These are phyloP conservation scores for Hassar affinis DNA, from an alignment of 2,113 vertebrate species.

Conservation along the genomic window DNA sequence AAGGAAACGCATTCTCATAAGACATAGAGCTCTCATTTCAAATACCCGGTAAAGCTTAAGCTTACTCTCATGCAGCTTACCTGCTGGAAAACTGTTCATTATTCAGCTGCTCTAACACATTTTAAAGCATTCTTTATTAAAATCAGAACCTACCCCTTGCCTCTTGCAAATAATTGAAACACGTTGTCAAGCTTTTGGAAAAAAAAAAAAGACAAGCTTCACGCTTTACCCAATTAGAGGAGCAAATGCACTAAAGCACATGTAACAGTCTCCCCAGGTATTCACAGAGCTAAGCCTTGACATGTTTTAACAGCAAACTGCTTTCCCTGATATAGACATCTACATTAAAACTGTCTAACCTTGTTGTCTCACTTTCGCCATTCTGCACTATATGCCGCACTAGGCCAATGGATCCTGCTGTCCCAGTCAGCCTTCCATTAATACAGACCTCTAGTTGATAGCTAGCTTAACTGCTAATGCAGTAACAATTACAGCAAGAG, in stretches of 20 bases:
- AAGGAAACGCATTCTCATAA: neutral
- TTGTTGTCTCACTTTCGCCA: neutral
- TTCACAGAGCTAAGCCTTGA: neutral
- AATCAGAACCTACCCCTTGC: neutral
- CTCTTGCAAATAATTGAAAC: neutral
- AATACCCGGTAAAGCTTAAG: neutral
- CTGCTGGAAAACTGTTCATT: neutral
- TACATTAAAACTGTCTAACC: constrained; percentile 10
- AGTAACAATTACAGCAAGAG: neutral
- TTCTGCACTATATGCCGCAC: neutral
- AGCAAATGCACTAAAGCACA: neutral
- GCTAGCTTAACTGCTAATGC: constrained; percentile 1
- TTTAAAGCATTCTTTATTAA: neutral
- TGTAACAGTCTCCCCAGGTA: neutral
- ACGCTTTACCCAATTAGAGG: constrained; percentile 7
- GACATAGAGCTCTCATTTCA: neutral
- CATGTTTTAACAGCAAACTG: neutral
- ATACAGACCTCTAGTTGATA: neutral
- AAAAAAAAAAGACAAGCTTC: neutral
- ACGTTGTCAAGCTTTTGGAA: neutral
- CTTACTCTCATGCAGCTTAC: no score
- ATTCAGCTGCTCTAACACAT: neutral
- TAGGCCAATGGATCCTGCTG: neutral
- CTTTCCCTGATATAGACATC: constrained; percentile 10
- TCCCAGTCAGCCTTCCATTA: neutral